Base-by-base conservation (phyloP, 1,140 invertebrate species). In the Penaeus chinensis region DNA sequence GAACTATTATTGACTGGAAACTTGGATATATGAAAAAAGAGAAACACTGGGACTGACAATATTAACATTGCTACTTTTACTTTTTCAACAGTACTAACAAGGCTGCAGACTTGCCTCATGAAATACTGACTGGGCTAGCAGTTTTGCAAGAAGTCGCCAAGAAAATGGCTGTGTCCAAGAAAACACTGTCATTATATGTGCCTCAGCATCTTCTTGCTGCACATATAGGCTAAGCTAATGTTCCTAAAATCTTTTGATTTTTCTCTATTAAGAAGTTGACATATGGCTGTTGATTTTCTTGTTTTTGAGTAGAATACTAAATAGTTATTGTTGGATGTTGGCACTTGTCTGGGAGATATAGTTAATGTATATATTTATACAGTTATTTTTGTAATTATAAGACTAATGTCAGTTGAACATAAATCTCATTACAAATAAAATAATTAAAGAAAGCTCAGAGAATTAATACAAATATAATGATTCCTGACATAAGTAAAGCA, bases 161-260 rank as follows among this genome's bases (percentile, higher is more conserved):
- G 37, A 89, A 89, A 81, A 82, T 89, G 83, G 81, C 84, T 18
- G 71, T 89, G 18, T 74, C 88, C 24, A 81, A 82, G 27, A 85
- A 89, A 27, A 85, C 88, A 18, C 32, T 85, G 5, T 82, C 88
- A 4, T 27, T 85, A 13, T 89, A 89, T 82, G 62, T 89, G 7
- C 88, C 88, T 27, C 66, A 85, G n/a, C 84, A 89, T 63, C 74
- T 89, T 19, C 63, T 89, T 24, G 78, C 77, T 54, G 83, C 54
- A 4, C 79, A 89, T 37, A 89, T 42, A 66, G 88, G 88, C 22
- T 89, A 82, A 62, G 27, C 24, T 79, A 10, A 32, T 69, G 66
- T 22, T 69, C 27, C 10, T 69, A 24, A 11, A 11, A 24, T 19
- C 11, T 69, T 69, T 69, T 69, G 22, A 24, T 69, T 69, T 69